A percentile compares a stretch with the other conserved stretches of the same genome.
Evolutionary conservation across 2,113 vertebrate species (phyloP).

Genomic region (Hippocampus zosterae): DNA sequence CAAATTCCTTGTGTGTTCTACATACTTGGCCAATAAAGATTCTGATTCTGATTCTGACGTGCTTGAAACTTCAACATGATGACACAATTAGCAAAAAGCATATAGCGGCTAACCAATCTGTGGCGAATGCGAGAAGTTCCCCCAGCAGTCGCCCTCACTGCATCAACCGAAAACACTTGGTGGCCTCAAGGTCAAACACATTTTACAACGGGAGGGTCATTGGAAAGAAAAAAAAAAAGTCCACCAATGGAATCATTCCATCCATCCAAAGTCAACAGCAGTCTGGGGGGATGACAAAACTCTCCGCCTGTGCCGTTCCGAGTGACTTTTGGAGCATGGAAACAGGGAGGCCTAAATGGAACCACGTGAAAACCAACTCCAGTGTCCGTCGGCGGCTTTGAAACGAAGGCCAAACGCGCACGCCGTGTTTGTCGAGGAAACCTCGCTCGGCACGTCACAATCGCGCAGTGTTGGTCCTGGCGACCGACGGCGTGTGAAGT

Average conservation of each 20-base stretch:
- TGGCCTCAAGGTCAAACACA: not conserved
- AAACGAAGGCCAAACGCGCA: not conserved
- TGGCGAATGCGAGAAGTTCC: too few relatives aligned
- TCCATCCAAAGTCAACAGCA: constrained; percentile 1
- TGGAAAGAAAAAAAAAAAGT: not conserved
- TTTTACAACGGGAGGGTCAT: not conserved
- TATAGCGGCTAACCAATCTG: too few relatives aligned
- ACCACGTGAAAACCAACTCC: constrained; percentile 2
- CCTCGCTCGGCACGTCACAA: not conserved
- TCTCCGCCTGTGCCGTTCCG: not conserved
- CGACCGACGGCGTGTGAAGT: not conserved
- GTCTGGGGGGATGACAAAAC: not conserved
- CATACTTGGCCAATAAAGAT: too few relatives aligned
- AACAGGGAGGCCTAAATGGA: not conserved
- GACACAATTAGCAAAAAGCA: too few relatives aligned
- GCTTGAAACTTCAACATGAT: too few relatives aligned
- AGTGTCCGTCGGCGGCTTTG: not conserved
- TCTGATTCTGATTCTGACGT: too few relatives aligned
- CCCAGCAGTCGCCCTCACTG: too few relatives aligned
- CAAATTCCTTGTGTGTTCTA: too few relatives aligned
- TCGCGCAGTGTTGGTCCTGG: not conserved
- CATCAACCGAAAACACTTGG: too few relatives aligned
- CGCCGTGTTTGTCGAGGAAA: not conserved
- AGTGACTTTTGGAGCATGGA: not conserved
- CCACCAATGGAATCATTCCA: not conserved